Base-by-base conservation (phyloP, 1,140 invertebrate genomes). In the Apis cerana region DNA sequence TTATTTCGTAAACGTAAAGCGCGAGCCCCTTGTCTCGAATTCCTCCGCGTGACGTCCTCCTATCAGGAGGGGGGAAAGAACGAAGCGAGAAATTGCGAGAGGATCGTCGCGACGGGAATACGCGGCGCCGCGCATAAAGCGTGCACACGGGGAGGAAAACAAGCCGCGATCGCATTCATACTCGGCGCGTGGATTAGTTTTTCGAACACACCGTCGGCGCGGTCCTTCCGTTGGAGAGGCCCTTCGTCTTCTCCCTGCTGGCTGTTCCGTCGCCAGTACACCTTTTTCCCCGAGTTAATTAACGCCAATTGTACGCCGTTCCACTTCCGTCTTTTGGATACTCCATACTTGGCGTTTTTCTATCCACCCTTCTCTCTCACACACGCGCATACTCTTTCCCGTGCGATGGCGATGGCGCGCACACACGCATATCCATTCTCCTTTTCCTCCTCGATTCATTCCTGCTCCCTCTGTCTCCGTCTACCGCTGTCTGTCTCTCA, bases 251-350 rank as follows among this genome's bases (percentile, higher is more conserved):
- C 70, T 72, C 70, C 52, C 54, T 78, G 81, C 61, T 58, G 27
- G 48, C 33, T 50, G 23, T 71, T 78, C 65, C 75, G 81, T 33
- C 62, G 65, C 2, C 33, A 0, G 54, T 78, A 52, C 67, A 72
- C 4, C 33, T 83, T 88, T 85, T 88, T 72, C 58, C 58, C 84
- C 17, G 77, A 85, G 84, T 88, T 87, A 87, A 88, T 88, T 88
- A 88, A 88, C 80, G 76, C 67, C 84, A 74, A 88, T 88, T 88
- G 76, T 82, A 85, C 56, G 80, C 58, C 80, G 76, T 83, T 88
- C 80, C 33, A 85, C 75, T 88, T 85, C 48, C 70, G 75, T 75
- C 62, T 83, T 85, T 77, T 52, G 56, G 69, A 69, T 50, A 79
- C 59, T 80, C 82, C 68, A n/a, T 67, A 58, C 74, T 54, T 64